phyloP scores from a whole-genome alignment of 1,140 invertebrate species.

The Papilio dardanus region DNA sequence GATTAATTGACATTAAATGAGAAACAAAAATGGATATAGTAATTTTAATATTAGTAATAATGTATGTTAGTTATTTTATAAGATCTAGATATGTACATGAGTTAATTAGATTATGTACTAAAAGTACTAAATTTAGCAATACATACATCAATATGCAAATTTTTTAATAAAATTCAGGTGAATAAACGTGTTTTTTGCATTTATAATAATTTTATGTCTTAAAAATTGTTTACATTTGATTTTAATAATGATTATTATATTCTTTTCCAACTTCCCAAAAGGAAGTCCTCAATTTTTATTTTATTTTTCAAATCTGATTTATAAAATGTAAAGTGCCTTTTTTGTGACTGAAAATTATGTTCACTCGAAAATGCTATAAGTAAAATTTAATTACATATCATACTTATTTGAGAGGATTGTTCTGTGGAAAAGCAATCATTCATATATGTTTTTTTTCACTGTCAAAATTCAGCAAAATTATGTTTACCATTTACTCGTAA shows the following conservation, averaged over 20 bases:
- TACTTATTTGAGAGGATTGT: not conserved
- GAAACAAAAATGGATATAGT: not conserved
- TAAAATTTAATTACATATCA: conserved; percentile 24
- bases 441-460: not conserved
- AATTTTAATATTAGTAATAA: conserved; percentile 15
- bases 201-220: not conserved
- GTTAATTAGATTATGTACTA: conserved; percentile 19
- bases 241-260: conserved; percentile 18
- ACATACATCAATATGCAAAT: conserved; percentile 17
- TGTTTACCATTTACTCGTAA: not conserved
- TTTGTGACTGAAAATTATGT: conserved; percentile 11
- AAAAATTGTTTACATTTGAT: conserved; percentile 31
- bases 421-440: not conserved
- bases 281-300: too few species aligned
- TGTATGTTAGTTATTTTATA: conserved; percentile 34
- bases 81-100: not conserved
- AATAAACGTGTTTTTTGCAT: too few species aligned
- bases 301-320: not conserved
- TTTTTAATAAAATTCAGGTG: conserved; percentile 8
- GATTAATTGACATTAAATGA: not conserved
- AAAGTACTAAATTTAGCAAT: conserved; percentile 15
- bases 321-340: conserved; percentile 12
- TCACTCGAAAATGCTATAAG: not conserved
- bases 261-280: too few species aligned
- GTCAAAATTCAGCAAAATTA: not conserved